phyloP scores from a whole-genome alignment of 2,797 vertebrate species.

The Odontamblyopus rebecca region DNA sequence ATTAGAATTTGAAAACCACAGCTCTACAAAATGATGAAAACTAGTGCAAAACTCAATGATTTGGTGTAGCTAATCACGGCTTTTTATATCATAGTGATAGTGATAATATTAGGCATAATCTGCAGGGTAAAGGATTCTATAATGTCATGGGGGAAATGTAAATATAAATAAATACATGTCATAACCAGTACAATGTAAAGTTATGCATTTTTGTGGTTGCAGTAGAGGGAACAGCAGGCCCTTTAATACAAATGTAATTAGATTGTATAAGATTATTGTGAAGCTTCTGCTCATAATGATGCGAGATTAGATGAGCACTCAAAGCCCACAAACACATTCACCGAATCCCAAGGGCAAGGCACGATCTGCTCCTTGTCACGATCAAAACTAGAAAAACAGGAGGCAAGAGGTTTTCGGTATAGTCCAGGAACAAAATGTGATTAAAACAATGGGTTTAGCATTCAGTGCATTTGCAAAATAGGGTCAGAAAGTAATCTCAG shows the following conservation, averaged over 20 bases:
- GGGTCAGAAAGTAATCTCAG: background rate
- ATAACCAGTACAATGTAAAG: background rate
- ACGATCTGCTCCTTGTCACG: constrained; percentile 42
- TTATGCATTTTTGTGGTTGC: constrained; percentile 10
- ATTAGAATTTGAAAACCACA: background rate
- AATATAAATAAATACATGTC: background rate
- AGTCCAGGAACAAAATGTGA: background rate
- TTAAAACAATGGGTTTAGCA: background rate
- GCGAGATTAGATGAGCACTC: constrained; percentile 65
- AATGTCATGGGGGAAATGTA: background rate
- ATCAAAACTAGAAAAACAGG: constrained; percentile 48
- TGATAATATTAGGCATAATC: background rate
- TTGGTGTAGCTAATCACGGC: background rate
- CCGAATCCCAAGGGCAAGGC: constrained; percentile 49
- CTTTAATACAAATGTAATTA: constrained; percentile 60
- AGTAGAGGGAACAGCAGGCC: constrained; percentile 15
- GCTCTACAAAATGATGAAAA: background rate
- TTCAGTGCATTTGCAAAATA: background rate
- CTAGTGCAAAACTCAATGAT: background rate
- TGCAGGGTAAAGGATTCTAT: background rate
- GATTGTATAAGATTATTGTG: constrained; percentile 49
- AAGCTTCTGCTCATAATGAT: constrained; percentile 54
- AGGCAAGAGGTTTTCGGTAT: constrained; percentile 30
- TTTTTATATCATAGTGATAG: background rate
- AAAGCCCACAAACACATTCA: constrained; percentile 58